Percentiles rank a stretch among this genome's conserved stretches.
phyloP scores from a whole-genome alignment of 2,888 invertebrate species.

The Xylota sylvarum region DNA sequence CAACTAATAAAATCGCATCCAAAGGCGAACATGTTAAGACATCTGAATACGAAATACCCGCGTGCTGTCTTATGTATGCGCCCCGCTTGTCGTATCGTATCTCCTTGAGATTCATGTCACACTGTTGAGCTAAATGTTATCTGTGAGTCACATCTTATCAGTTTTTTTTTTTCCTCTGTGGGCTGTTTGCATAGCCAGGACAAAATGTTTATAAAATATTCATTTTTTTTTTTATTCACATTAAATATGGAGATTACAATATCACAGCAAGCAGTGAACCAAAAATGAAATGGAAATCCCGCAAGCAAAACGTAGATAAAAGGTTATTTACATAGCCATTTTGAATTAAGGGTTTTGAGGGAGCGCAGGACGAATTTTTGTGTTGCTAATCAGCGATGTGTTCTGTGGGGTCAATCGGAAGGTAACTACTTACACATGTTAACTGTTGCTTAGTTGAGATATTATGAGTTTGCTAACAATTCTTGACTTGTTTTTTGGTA shows the following conservation, averaged over 20 bases:
- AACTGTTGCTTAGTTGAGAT: no score
- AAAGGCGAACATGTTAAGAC: constrained; percentile 21
- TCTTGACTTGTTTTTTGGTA: no score
- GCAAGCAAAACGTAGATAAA: constrained; percentile 36
- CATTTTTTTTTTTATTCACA: constrained; percentile 17
- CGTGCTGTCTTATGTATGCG: not conserved
- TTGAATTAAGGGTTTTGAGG: constrained; percentile 37
- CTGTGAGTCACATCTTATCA: constrained; percentile 73
- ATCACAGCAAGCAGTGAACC: constrained; percentile 20
- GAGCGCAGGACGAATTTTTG: constrained; percentile 37
- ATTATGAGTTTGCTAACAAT: no score
- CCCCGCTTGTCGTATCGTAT: not conserved
- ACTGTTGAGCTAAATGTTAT: constrained; percentile 50
- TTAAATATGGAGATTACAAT: constrained; percentile 45
- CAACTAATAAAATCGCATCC: constrained; percentile 22
- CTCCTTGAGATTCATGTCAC: constrained; percentile 65
- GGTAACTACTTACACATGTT: not conserved
- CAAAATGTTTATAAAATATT: constrained; percentile 29
- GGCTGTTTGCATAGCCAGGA: constrained; percentile 57
- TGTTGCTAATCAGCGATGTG: constrained; percentile 11
- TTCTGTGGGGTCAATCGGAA: constrained; percentile 6
- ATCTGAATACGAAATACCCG: constrained; percentile 1
- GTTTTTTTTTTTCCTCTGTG: constrained; percentile 15
- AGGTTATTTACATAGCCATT: constrained; percentile 47
- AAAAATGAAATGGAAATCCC: constrained; percentile 11